These are phyloP conservation scores for Salarias fasciatus DNA, from an alignment of 2,797 vertebrate species.

Conservation along the genomic window DNA sequence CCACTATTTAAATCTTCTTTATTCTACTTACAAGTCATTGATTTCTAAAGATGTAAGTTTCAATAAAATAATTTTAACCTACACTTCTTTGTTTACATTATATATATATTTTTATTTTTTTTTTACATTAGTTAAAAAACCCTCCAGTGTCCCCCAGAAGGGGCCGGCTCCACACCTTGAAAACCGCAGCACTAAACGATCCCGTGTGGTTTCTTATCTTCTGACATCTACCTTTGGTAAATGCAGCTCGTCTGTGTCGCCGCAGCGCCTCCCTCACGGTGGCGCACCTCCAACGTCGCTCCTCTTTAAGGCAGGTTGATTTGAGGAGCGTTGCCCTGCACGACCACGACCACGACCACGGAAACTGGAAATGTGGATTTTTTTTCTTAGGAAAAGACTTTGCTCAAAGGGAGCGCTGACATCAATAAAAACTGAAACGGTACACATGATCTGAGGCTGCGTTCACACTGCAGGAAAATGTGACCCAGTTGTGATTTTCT, in stretches of 20 bases:
- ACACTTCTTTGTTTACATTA: no score
- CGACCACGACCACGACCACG: constrained; percentile 5
- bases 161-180: no score
- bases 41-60: no score
- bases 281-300: constrained; percentile 21
- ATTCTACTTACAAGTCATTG: no score
- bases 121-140: no score
- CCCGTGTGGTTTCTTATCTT: constrained; percentile 26
- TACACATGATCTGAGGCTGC: constrained; percentile 36
- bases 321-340: constrained; percentile 45
- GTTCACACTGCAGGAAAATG: no score
- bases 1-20: no score
- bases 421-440: constrained; percentile 48
- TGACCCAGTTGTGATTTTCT: no score
- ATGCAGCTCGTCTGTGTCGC: constrained; percentile 41
- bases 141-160: no score
- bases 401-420: constrained; percentile 71
- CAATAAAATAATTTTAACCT: no score
- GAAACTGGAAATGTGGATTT: constrained; percentile 39
- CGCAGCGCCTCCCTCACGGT: constrained; percentile 56
- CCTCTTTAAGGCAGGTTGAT: constrained; percentile 46
- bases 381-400: constrained; percentile 59
- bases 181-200: constrained; percentile 8
- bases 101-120: no score
- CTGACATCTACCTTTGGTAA: constrained; percentile 78